phyloP scores from a whole-genome alignment of 2,113 vertebrate species.

The Anolis carolinensis region DNA sequence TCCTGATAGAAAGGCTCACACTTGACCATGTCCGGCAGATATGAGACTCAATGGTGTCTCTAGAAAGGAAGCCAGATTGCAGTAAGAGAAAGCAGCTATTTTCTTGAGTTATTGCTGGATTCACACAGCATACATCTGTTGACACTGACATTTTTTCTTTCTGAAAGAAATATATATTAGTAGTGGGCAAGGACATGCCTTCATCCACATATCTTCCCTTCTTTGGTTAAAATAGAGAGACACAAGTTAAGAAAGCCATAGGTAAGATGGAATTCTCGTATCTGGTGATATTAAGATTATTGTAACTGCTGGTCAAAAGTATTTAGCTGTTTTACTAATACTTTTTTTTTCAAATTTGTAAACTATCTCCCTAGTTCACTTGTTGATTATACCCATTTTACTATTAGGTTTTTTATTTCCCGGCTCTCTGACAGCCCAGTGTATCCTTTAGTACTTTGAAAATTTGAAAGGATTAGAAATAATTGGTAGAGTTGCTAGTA shows the following conservation, averaged over 20 bases:
- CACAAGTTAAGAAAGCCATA: neutral
- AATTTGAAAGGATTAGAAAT: too few species aligned
- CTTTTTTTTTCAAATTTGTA: neutral
- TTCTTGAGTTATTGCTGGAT: neutral
- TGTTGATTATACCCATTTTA: too few species aligned
- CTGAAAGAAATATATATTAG: neutral
- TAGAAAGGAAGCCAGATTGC: neutral
- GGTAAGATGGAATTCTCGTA: neutral
- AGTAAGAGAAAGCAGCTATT: neutral
- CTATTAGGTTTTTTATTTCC: too few species aligned
- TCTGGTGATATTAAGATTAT: neutral
- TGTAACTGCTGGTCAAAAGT: neutral
- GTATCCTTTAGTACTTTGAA: too few species aligned
- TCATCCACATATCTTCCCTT: neutral
- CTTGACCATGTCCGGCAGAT: too few species aligned
- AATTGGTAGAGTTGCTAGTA: too few species aligned
- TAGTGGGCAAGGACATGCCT: neutral
- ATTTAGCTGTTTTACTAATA: neutral
- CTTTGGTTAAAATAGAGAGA: neutral
- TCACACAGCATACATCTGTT: neutral
- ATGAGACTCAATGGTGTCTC: neutral
- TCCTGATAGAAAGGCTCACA: neutral
- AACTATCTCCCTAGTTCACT: neutral
- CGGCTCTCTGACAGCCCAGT: too few species aligned
- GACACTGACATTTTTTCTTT: neutral